Percentiles rank a stretch among this genome's conserved stretches.
These are phyloP conservation scores for Anabas testudineus DNA, from an alignment of 2,797 vertebrate genomes.

Conservation along the genomic window DNA sequence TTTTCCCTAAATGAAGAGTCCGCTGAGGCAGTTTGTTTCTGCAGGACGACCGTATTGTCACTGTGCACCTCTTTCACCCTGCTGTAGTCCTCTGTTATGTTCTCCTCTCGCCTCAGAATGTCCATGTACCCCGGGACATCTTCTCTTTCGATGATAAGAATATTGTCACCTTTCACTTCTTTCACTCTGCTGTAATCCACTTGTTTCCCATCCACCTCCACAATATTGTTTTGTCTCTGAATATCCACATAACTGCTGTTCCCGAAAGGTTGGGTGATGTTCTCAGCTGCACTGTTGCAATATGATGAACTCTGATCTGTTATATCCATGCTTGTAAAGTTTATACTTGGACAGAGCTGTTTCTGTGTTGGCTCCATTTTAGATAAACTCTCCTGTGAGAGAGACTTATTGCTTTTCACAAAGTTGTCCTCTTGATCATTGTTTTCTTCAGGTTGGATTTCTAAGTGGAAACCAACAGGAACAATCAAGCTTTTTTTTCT, in stretches of 20 bases:
- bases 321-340: background rate
- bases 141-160: constrained; percentile 84
- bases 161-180: constrained; percentile 77
- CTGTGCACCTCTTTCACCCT: constrained; percentile 82
- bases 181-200: constrained; percentile 89
- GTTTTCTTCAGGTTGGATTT: constrained; percentile 49
- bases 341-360: background rate
- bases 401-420: background rate
- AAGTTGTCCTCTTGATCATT: background rate
- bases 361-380: constrained; percentile 50
- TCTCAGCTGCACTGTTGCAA: constrained; percentile 21
- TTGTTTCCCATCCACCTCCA: constrained; percentile 78
- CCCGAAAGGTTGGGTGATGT: constrained; percentile 47
- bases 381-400: constrained; percentile 62
- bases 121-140: constrained; percentile 65
- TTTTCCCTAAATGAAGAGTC: constrained; percentile 26
- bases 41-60: constrained; percentile 84
- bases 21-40: constrained; percentile 57
- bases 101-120: constrained; percentile 73
- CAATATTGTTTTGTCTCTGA: constrained; percentile 80
- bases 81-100: constrained; percentile 84
- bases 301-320: background rate
- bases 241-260: constrained; percentile 87
- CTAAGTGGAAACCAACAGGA: constrained; percentile 76
- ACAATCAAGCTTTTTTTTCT: constrained; percentile 81